Evolutionary conservation across 2,888 invertebrate genomes (phyloP), one percentile per base, ranked within the genome.

Genomic region (Trilocha varians): DNA sequence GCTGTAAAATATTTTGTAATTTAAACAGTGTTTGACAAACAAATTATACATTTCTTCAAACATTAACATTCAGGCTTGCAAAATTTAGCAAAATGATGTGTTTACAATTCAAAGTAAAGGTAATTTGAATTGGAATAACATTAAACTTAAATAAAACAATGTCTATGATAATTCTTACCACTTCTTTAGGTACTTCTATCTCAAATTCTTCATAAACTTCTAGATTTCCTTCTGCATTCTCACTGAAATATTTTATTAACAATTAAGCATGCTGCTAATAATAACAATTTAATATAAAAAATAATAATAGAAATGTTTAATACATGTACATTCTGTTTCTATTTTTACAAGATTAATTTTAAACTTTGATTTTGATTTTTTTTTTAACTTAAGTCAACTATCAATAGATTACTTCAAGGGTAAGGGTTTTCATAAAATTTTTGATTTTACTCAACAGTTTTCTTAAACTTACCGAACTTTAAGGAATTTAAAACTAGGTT

Each of bases 171-270:
- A n/a, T 25, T 53, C 74, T 68, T 58, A 83, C 83, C 70, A 65
- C 61, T 69, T 79, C 77, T 62, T 78, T 80, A 33, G 79, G 69
- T 42, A 84, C 75, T 71, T 79, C 78, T 48, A 83, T 69, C 53
- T 84, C 76, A 53, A 86, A 80, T 62, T 86, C 86, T 68, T 87
- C 87, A 67, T 86, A 86, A 4, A 87, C 84, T 65, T 86, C 87
- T 49, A 87, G 65, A 60, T 85, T 86, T 34, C 83, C 83, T 55
- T 86, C 85, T 14, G 64, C 65, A 66, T 86, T 86, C 58, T 86
- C 84, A 46, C 87, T 87, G 67, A 38, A 74, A 76, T 46, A 43
- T 16, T 49, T 13, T 8, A 5, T 42, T 9, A 38, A 35, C 1
- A 40, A 38, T 18, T 41, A 41, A 36, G 3, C 36, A 14, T 8